Conservation (phyloP, 2,113 vertebrate genomes). For the Rutilus rutilus region DNA sequence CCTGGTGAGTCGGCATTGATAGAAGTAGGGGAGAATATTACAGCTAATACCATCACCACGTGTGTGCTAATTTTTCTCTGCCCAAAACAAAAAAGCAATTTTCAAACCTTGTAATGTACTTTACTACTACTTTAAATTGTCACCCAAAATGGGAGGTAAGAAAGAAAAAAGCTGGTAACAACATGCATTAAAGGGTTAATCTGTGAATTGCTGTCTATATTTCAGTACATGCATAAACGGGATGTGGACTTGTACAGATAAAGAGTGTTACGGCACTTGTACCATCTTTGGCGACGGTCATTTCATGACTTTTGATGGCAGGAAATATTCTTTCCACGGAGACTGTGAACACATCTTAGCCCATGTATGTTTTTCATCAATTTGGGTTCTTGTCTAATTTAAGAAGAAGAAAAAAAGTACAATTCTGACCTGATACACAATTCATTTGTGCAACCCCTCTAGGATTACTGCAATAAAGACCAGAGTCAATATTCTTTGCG, state of each 20-base stretch:
- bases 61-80: neutral
- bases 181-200: neutral
- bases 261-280: constrained; percentile 83
- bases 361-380: constrained; percentile 78
- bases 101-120: neutral
- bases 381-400: neutral
- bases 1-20: constrained; percentile 76
- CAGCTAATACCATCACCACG: neutral
- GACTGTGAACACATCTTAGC: constrained; percentile 86
- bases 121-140: neutral
- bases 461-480: constrained; percentile 82
- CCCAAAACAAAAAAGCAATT: neutral
- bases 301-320: constrained; percentile 88
- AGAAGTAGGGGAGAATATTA: neutral
- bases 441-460: constrained; percentile 35
- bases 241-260: constrained; percentile 83
- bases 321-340: constrained; percentile 84
- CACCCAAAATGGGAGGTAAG: neutral
- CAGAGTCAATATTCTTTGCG: constrained; percentile 76
- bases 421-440: neutral
- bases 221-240: constrained; percentile 83
- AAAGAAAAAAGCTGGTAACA: neutral
- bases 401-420: neutral
- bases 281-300: constrained; percentile 90
- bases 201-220: constrained; percentile 2